Percentiles rank a stretch among this genome's conserved stretches.
Evolutionary conservation across 2,797 vertebrate genomes (phyloP).

Genomic region (Rhinichthys osculus): DNA sequence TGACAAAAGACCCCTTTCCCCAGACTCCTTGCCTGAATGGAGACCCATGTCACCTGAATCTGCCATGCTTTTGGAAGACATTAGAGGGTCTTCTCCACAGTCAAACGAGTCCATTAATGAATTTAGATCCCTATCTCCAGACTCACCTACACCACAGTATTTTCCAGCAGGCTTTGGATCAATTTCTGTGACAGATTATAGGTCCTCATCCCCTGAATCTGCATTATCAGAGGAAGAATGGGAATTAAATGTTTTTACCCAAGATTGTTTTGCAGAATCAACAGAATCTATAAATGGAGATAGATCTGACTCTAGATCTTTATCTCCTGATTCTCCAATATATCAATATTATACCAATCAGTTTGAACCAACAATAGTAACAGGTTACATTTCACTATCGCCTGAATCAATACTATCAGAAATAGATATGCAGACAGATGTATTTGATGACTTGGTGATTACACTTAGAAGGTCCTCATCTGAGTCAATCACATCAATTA

Average conservation of each 20-base stretch:
- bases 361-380: constrained; percentile 4
- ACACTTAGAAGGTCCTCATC: constrained; percentile 58
- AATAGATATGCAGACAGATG: neutral
- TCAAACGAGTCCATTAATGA: constrained; percentile 64
- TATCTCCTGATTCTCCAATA: constrained; percentile 56
- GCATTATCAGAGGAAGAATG: constrained; percentile 64
- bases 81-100: constrained; percentile 66
- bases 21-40: constrained; percentile 41
- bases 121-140: constrained; percentile 69
- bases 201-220: constrained; percentile 65
- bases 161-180: constrained; percentile 33
- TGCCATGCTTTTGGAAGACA: neutral
- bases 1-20: constrained; percentile 30
- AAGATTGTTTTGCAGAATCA: constrained; percentile 58
- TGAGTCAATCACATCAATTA: constrained; percentile 53
- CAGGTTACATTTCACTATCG: constrained; percentile 1
- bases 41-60: constrained; percentile 47
- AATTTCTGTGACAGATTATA: neutral
- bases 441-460: neutral
- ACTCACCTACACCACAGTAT: constrained; percentile 37
- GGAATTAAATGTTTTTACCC: constrained; percentile 39
- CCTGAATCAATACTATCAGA: constrained; percentile 35
- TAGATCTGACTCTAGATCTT: neutral
- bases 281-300: constrained; percentile 20
- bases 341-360: constrained; percentile 2